These are phyloP conservation scores for Gopherus evgoodei DNA, from an alignment of 2,113 vertebrate species.

Conservation along the genomic window DNA sequence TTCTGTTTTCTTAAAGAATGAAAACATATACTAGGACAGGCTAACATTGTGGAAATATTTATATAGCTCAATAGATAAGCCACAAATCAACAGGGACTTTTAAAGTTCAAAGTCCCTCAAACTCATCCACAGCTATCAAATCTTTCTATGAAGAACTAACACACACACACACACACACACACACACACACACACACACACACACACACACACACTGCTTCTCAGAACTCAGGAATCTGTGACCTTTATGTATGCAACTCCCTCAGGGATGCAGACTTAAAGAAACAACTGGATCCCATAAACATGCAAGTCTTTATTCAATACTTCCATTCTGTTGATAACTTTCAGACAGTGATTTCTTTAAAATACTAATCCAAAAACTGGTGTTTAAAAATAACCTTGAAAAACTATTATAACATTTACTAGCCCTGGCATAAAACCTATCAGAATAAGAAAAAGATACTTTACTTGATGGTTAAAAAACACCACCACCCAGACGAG, in stretches of 20 bases:
- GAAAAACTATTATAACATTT: neutral
- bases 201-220: neutral
- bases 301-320: neutral
- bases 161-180: neutral
- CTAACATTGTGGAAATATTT: neutral
- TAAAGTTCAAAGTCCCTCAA: neutral
- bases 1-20: neutral
- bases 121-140: neutral
- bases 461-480: too few relatives aligned
- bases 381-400: fast-evolving
- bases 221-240: neutral
- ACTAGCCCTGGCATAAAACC: neutral
- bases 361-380: neutral
- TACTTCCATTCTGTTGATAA: neutral
- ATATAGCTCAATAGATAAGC: neutral
- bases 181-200: too few relatives aligned
- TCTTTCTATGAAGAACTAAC: neutral
- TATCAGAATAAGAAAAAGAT: neutral
- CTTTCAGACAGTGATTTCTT: neutral
- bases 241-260: neutral
- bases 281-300: fast-evolving
- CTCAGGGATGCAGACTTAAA: neutral
- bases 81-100: neutral
- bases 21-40: neutral
- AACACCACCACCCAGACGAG: too few relatives aligned